Evolutionary conservation across 2,113 vertebrate species (phyloP).

Genomic region (Merops nubicus): DNA sequence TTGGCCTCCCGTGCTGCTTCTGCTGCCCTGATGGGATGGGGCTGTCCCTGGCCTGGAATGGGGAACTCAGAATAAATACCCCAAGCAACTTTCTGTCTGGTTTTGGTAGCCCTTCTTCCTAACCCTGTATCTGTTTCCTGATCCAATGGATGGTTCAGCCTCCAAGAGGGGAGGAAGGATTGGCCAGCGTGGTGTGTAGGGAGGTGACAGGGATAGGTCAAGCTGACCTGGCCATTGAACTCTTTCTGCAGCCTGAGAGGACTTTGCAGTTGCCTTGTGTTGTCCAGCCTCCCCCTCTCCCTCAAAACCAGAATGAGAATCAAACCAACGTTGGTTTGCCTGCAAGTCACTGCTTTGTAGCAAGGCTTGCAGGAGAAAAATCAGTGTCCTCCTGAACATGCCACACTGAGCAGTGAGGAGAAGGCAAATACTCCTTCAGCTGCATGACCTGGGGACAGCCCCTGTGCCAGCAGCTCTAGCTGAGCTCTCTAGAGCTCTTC

Average conservation of each 20-base stretch:
- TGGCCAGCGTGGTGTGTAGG: rapidly evolving
- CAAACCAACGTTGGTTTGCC: not conserved
- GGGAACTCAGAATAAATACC: not conserved
- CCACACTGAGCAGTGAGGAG: not conserved
- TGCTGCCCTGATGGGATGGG: not conserved
- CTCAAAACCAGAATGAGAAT: not conserved
- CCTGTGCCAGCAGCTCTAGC: not conserved
- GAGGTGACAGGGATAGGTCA: not conserved
- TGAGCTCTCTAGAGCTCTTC: not conserved
- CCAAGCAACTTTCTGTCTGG: not conserved
- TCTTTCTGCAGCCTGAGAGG: not conserved
- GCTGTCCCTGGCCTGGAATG: not conserved
- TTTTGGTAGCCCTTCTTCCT: not conserved
- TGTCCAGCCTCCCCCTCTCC: not conserved
- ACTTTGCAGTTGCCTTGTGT: not conserved
- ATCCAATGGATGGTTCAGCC: not conserved
- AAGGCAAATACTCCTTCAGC: not conserved
- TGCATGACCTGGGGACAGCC: not conserved
- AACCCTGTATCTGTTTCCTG: not conserved
- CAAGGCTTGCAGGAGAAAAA: not conserved
- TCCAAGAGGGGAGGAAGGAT: not conserved
- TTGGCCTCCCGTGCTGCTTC: not conserved
- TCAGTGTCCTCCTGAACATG: not conserved
- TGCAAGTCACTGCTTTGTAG: not conserved
- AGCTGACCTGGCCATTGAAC: not conserved